Evolutionary conservation across 2,113 vertebrate genomes (phyloP).

Genomic region (Periophthalmus modestus): DNA sequence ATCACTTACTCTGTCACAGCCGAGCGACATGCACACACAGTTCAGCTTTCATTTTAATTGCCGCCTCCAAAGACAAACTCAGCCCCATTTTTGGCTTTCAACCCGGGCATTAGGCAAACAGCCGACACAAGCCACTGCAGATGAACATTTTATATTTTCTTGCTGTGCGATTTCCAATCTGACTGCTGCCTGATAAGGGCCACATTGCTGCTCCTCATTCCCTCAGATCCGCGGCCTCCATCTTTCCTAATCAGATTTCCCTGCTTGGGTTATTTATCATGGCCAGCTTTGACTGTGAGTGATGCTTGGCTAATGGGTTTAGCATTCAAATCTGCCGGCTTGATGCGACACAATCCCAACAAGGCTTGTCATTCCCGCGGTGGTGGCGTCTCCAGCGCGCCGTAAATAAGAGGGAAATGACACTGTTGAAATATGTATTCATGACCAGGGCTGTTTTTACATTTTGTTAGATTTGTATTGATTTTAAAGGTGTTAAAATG

Average conservation of each 20-base stretch:
- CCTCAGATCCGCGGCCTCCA: conserved; percentile 71
- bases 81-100: conserved; percentile 50
- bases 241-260: conserved; percentile 76
- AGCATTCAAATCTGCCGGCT: conserved; percentile 76
- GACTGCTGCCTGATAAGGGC: conserved; percentile 69
- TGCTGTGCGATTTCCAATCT: conserved; percentile 74
- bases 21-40: conserved; percentile 38
- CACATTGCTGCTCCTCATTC: conserved; percentile 70
- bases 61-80: conserved; percentile 34
- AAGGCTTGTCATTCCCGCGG: conserved; percentile 70
- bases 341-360: conserved; percentile 75
- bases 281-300: conserved; percentile 75
- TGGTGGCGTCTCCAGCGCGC: conserved; percentile 48
- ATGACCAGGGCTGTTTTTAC: conserved; percentile 41
- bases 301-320: conserved; percentile 78
- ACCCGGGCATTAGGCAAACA: conserved; percentile 61
- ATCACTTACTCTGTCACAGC: conserved; percentile 40
- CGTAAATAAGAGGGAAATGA: conserved; percentile 64
- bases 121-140: conserved; percentile 59
- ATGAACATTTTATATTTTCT: conserved; percentile 73
- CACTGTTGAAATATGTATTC: conserved; percentile 65
- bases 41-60: conserved; percentile 66
- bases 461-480: conserved; percentile 62
- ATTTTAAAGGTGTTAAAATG: conserved; percentile 58
- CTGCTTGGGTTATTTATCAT: conserved; percentile 76